These are phyloP conservation scores for Muntiacus muntjak DNA, from an alignment of 2,113 vertebrate species.

Conservation along the genomic window DNA sequence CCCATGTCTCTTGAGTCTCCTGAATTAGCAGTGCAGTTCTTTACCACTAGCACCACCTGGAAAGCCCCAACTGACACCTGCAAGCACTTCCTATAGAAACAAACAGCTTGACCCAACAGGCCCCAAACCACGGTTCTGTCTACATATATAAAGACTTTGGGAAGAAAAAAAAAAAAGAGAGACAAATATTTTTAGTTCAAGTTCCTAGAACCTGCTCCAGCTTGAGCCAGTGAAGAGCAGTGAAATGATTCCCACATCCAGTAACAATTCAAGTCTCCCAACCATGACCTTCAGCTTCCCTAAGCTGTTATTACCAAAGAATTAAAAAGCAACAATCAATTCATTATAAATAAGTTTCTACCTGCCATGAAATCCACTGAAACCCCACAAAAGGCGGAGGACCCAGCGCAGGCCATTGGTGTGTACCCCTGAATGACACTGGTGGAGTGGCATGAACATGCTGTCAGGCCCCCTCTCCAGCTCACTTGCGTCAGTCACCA, in stretches of 20 bases:
- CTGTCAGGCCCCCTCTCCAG: neutral
- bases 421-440: rapidly evolving
- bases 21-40: no score
- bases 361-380: neutral
- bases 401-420: no score
- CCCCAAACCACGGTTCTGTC: neutral
- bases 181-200: slow-evolving; percentile 51
- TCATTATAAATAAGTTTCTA: neutral
- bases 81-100: slow-evolving; percentile 35
- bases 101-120: neutral
- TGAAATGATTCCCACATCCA: slow-evolving; percentile 15
- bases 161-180: neutral
- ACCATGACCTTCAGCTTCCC: slow-evolving; percentile 33
- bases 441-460: rapidly evolving
- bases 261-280: slow-evolving; percentile 15
- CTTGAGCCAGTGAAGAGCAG: slow-evolving; percentile 23
- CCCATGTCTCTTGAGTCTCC: no score
- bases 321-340: slow-evolving; percentile 2
- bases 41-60: no score
- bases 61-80: neutral
- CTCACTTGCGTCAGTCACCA: neutral
- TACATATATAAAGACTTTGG: neutral
- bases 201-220: slow-evolving; percentile 51
- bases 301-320: slow-evolving; percentile 44
- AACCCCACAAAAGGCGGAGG: neutral